Evolutionary conservation across 2,888 invertebrate genomes (phyloP).

Genomic region (Xestia c-nigrum): DNA sequence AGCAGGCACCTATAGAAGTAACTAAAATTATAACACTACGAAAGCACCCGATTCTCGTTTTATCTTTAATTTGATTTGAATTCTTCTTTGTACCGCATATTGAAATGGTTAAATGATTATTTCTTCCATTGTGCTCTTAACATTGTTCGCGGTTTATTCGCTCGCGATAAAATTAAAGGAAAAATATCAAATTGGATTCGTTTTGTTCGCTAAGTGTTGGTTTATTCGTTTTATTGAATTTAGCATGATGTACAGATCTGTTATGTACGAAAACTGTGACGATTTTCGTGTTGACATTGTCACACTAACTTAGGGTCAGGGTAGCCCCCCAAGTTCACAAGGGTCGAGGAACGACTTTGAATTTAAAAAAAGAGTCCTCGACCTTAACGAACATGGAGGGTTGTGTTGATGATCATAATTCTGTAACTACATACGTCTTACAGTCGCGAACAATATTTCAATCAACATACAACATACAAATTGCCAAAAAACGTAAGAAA

Average conservation of each 20-base stretch:
- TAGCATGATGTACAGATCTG: not conserved
- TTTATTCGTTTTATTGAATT: not conserved
- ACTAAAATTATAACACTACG: not conserved
- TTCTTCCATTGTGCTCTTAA: constrained; percentile 12
- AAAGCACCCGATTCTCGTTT: not conserved
- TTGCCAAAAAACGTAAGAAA: too few species aligned
- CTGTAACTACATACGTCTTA: too few species aligned
- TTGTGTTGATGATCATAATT: too few species aligned
- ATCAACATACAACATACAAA: too few species aligned
- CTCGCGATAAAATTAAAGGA: constrained; percentile 17
- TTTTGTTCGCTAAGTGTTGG: constrained; percentile 12
- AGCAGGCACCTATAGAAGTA: not conserved
- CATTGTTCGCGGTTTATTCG: constrained; percentile 7
- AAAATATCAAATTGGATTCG: constrained; percentile 21
- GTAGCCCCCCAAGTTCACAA: too few species aligned
- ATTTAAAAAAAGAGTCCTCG: too few species aligned
- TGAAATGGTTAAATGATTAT: constrained; percentile 25
- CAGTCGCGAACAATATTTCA: too few species aligned
- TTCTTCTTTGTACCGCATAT: constrained; percentile 3
- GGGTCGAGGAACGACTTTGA: too few species aligned
- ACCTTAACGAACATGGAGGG: too few species aligned
- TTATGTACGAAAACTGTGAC: not conserved
- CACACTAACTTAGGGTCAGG: not conserved
- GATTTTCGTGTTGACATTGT: not conserved
- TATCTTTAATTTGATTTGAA: constrained; percentile 13